phyloP scores from a whole-genome alignment of 1,140 invertebrate species.

The Epicauta chinensis region DNA sequence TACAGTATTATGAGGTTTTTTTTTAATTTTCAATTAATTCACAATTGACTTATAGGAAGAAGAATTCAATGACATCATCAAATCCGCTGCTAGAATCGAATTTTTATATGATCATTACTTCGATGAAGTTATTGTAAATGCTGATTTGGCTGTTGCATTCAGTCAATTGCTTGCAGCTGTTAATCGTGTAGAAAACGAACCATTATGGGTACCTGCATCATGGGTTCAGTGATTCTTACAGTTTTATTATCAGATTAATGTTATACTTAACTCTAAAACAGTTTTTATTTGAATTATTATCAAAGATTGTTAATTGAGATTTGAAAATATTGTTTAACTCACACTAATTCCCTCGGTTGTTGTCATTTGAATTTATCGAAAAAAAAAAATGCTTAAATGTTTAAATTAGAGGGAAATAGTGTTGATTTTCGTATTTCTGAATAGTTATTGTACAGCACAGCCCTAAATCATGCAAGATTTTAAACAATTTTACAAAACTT shows the following conservation, averaged over 20 bases:
- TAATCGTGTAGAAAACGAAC: constrained; percentile 84
- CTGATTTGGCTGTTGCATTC: constrained; percentile 80
- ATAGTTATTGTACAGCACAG: too few relatives aligned
- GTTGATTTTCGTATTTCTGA: too few relatives aligned
- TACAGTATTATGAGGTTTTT: constrained; percentile 57
- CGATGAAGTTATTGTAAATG: constrained; percentile 89
- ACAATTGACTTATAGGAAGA: constrained; percentile 66
- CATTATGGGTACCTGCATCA: constrained; percentile 91
- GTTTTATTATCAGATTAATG: constrained; percentile 10
- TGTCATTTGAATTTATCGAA: too few relatives aligned
- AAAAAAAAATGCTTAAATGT: too few relatives aligned
- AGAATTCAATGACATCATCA: constrained; percentile 86
- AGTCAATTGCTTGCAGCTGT: constrained; percentile 77
- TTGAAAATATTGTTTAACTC: too few relatives aligned
- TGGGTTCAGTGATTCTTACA: constrained; percentile 74
- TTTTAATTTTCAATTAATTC: constrained; percentile 30
- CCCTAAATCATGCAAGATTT: too few relatives aligned
- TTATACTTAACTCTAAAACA: constrained; percentile 10
- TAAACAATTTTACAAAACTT: too few relatives aligned
- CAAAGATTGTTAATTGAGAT: too few relatives aligned
- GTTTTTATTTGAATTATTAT: constrained; percentile 6
- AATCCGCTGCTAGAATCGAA: constrained; percentile 83
- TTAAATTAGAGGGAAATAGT: too few relatives aligned
- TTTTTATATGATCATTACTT: constrained; percentile 93
- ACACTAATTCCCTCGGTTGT: too few relatives aligned